Percentiles rank a stretch among this genome's conserved stretches.
Evolutionary conservation across 1,140 invertebrate species (phyloP).

Genomic region (Ips typographus): DNA sequence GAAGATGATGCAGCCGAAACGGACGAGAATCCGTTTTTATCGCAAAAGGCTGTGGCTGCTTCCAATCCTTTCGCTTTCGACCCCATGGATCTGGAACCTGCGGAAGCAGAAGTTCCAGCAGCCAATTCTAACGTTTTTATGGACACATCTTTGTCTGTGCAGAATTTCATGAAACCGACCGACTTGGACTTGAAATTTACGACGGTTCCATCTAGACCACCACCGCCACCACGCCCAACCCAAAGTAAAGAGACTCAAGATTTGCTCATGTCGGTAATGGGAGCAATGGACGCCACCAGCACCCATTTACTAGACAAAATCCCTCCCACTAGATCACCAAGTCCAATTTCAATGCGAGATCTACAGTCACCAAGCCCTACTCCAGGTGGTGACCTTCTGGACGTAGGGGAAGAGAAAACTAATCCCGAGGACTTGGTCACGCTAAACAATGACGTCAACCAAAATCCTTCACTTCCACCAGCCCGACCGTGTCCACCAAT

Average conservation of each 20-base stretch:
- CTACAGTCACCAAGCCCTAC: slow-evolving; percentile 82
- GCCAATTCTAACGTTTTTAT: slow-evolving; percentile 34
- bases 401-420: slow-evolving; percentile 55
- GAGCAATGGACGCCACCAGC: slow-evolving; percentile 84
- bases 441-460: slow-evolving; percentile 50
- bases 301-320: slow-evolving; percentile 79
- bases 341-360: slow-evolving; percentile 76
- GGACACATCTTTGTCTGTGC: slow-evolving; percentile 12
- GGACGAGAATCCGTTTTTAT: slow-evolving; percentile 62
- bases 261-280: slow-evolving; percentile 80
- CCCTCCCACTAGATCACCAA: slow-evolving; percentile 77
- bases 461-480: slow-evolving; percentile 49
- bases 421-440: slow-evolving; percentile 39
- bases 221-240: slow-evolving; percentile 56
- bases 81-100: slow-evolving; percentile 54
- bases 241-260: slow-evolving; percentile 79
- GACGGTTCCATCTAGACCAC: slow-evolving; percentile 50
- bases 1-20: slow-evolving; percentile 54
- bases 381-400: slow-evolving; percentile 72
- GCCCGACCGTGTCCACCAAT: slow-evolving; percentile 51
- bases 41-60: slow-evolving; percentile 47
- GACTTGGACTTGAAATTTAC: slow-evolving; percentile 48
- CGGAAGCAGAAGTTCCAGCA: slow-evolving; percentile 50
- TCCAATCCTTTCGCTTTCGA: slow-evolving; percentile 68
- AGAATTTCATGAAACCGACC: slow-evolving; percentile 45